Evolutionary conservation across 2,113 vertebrate species (phyloP).

Genomic region (Myxocyprinus asiaticus): DNA sequence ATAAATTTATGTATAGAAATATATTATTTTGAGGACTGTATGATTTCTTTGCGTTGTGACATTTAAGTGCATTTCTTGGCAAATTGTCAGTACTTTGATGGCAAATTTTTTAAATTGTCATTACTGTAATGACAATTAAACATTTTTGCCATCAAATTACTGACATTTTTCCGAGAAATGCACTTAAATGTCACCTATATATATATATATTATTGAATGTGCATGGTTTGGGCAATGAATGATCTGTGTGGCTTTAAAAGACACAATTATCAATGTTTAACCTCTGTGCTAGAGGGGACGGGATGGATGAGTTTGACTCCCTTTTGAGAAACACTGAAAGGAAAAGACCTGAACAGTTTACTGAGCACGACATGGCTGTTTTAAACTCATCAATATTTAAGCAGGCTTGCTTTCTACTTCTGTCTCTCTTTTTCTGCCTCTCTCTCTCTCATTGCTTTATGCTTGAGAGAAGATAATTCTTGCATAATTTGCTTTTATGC

Average conservation of each 20-base stretch:
- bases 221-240: too few species aligned
- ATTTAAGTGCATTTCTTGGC: too few species aligned
- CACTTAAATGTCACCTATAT: too few species aligned
- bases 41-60: too few species aligned
- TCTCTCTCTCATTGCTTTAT: constrained; percentile 38
- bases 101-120: too few species aligned
- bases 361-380: constrained; percentile 53
- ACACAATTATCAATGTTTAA: background rate
- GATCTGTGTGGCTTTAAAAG: background rate
- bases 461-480: constrained; percentile 52
- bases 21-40: too few species aligned
- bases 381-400: constrained; percentile 69
- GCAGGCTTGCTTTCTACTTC: background rate
- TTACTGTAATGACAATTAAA: too few species aligned
- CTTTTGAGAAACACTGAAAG: constrained; percentile 16
- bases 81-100: too few species aligned
- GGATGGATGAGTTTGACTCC: constrained; percentile 2
- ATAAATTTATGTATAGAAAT: too few species aligned
- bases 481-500: constrained; percentile 55
- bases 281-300: background rate
- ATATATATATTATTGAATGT: too few species aligned
- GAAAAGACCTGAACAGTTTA: constrained; percentile 26
- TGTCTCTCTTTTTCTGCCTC: constrained; percentile 39
- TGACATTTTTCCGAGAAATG: too few species aligned
- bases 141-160: too few species aligned